These are phyloP conservation scores for Candoia aspera DNA, from an alignment of 2,113 vertebrate genomes.

Conservation along the genomic window DNA sequence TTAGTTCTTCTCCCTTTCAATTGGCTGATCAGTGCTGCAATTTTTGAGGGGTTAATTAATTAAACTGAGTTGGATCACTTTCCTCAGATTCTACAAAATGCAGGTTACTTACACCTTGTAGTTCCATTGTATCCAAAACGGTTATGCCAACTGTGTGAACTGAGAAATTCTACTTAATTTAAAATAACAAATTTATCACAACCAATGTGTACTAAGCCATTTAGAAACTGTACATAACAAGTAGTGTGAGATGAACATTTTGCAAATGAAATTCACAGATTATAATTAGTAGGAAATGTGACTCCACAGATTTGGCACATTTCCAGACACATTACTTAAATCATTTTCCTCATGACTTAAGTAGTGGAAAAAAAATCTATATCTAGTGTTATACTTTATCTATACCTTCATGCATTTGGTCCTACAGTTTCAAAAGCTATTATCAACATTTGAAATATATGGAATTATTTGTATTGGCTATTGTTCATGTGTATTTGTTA, in stretches of 20 bases:
- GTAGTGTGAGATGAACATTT: constrained; percentile 23
- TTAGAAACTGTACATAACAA: constrained; percentile 31
- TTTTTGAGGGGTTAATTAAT: constrained; percentile 66
- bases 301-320: constrained; percentile 1
- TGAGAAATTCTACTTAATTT: constrained; percentile 38
- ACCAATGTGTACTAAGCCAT: constrained; percentile 18
- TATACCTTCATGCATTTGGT: neutral
- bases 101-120: constrained; percentile 37
- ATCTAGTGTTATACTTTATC: constrained; percentile 2
- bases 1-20: constrained; percentile 58
- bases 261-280: neutral
- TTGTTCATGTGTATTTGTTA: neutral
- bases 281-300: neutral
- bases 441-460: neutral
- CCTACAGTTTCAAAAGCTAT: neutral
- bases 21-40: constrained; percentile 50
- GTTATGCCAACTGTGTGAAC: constrained; percentile 15
- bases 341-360: constrained; percentile 17
- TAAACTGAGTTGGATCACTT: constrained; percentile 51
- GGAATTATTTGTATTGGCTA: neutral
- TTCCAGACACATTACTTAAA: constrained; percentile 33
- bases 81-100: constrained; percentile 51
- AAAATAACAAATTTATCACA: constrained; percentile 52
- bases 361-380: neutral
- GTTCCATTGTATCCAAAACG: constrained; percentile 51